Evolutionary conservation across 2,888 invertebrate genomes (phyloP), one percentile per base, ranked within the genome.

Genomic region (Drosophila kuntzei): DNA sequence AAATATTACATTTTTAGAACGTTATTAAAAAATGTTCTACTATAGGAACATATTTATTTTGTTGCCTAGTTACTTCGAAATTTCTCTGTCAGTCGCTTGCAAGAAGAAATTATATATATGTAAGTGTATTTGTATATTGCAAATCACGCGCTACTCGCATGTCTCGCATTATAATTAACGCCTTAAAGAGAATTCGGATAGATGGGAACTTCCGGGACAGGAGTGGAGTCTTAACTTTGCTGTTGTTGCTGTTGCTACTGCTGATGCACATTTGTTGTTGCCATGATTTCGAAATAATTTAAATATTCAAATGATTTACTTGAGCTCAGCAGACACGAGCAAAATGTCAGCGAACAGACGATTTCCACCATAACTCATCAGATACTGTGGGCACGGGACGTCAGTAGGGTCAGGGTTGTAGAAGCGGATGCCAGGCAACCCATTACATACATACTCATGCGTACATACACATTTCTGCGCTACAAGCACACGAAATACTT

Each of bases 251-350:
- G 46, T 6, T 46, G 37, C 36, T 41, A 46, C 29, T 62, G 67
- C 36, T 44, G 60, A 32, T 61, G 59, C 47, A 51, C 50, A 64
- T 68, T 50, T 68, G 65, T 12, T 57, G 55, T 49, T 77, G 78
- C 46, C 73, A 62, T 63, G 67, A 78, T 72, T 79, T 76, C 83
- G 87, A 88, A 80, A 86, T 76, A 86, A 83, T 88, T 83, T 83
- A 88, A 83, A 86, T 83, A 83, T 86, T 83, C 76, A 83, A 83
- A 83, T 80, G 80, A 86, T 83, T 88, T 80, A 79, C 85, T 87
- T 72, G 67, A 64, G 70, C 57, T 27, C 43, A 59, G 43, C 49
- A 69, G 70, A 55, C 69, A 49, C 32, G 67, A 59, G 59, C 63
- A 71, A 64, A 71, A 58, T 64, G 63, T 34, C 49, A 14, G 14